Percentiles rank a stretch among this genome's conserved stretches.
Conservation (phyloP, 2,797 vertebrate genomes). For the Hydrocynus forskahlii region DNA sequence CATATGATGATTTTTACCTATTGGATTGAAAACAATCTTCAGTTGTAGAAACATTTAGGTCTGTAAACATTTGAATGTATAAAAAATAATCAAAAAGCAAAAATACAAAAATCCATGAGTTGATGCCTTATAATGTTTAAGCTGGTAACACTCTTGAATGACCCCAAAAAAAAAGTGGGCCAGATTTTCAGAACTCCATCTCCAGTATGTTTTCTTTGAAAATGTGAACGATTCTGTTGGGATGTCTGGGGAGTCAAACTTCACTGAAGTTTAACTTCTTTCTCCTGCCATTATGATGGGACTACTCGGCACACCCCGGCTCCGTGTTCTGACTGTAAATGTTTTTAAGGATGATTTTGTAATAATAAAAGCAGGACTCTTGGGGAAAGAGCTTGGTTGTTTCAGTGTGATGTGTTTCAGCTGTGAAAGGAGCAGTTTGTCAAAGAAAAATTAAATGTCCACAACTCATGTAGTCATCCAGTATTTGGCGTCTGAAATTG, state of each 20-base stretch:
- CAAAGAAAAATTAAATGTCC: background rate
- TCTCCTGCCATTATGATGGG: background rate
- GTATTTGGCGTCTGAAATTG: no score
- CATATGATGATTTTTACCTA: background rate
- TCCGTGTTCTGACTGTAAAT: slow-evolving; percentile 28
- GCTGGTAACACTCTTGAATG: background rate
- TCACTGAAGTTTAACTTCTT: background rate
- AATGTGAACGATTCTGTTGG: background rate
- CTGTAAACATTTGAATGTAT: no score
- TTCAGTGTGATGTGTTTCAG: background rate
- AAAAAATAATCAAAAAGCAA: no score
- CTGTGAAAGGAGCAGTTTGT: background rate
- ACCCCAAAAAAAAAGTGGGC: no score
- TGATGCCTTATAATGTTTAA: no score
- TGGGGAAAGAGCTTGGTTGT: background rate
- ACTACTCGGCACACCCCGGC: background rate
- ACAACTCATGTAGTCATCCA: no score
- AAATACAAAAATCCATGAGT: no score
- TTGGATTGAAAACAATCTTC: background rate
- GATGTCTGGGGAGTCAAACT: background rate
- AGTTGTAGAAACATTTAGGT: background rate
- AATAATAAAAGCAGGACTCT: slow-evolving; percentile 34
- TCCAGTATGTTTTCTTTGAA: background rate
- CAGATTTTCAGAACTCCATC: no score
- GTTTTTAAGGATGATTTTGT: slow-evolving; percentile 34